Percentiles rank a stretch among this genome's conserved stretches.
Evolutionary conservation across 2,888 invertebrate genomes (phyloP).

Genomic region (Ectemnius continuus): DNA sequence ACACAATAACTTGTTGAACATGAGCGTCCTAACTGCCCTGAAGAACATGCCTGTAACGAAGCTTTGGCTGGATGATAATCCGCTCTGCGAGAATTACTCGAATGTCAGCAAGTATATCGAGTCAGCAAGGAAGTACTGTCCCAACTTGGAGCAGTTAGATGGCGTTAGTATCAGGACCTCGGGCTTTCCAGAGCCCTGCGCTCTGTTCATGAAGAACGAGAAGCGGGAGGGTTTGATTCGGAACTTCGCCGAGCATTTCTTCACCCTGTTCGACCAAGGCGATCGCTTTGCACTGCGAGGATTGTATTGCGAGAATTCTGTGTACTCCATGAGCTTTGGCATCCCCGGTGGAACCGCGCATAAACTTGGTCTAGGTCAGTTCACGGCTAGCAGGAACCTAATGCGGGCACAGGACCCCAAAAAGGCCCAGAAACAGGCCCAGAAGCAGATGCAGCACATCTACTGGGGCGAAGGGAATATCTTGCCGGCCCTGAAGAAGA

Average conservation of each 20-base stretch:
- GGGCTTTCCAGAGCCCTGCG: constrained; percentile 60
- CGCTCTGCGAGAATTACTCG: constrained; percentile 83
- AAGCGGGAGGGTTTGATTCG: constrained; percentile 77
- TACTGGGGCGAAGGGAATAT: constrained; percentile 68
- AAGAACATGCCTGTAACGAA: constrained; percentile 78
- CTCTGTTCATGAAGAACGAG: constrained; percentile 57
- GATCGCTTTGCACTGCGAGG: constrained; percentile 80
- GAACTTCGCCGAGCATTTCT: constrained; percentile 84
- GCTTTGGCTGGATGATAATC: constrained; percentile 85
- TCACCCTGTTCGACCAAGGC: constrained; percentile 82
- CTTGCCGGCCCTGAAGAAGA: constrained; percentile 65
- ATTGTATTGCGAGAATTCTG: constrained; percentile 83
- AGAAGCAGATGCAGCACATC: constrained; percentile 49
- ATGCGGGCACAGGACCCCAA: constrained; percentile 53
- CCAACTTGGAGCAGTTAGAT: constrained; percentile 80
- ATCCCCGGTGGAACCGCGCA: constrained; percentile 41
- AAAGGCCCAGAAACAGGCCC: constrained; percentile 21
- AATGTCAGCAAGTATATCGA: constrained; percentile 82
- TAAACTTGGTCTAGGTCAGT: constrained; percentile 34
- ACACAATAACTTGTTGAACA: constrained; percentile 70
- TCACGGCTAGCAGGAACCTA: constrained; percentile 76
- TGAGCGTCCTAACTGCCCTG: constrained; percentile 69
- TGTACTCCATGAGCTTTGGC: constrained; percentile 81
- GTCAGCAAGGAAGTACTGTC: constrained; percentile 79
- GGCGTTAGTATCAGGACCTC: constrained; percentile 74